These are phyloP conservation scores for Spilogale gracilis DNA, from an alignment of 2,113 vertebrate genomes.

Conservation along the genomic window DNA sequence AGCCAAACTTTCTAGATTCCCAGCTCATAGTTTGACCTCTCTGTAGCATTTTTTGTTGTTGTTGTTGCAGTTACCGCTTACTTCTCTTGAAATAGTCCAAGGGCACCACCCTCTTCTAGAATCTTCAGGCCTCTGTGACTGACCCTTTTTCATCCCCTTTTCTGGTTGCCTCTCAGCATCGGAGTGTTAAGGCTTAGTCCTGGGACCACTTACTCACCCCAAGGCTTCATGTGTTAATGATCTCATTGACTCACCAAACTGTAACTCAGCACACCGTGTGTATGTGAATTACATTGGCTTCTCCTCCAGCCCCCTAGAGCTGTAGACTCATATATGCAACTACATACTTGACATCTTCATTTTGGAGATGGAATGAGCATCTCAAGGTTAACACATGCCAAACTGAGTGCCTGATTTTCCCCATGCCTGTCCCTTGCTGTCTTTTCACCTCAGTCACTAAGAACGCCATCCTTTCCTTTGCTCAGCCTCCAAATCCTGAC, in stretches of 20 bases:
- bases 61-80: background rate
- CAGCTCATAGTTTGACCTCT: background rate
- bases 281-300: background rate
- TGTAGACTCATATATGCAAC: background rate
- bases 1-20: background rate
- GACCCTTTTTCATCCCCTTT: background rate
- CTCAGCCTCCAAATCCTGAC: background rate
- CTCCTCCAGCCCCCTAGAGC: background rate
- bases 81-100: background rate
- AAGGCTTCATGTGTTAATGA: background rate
- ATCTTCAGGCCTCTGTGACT: background rate
- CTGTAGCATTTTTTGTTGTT: background rate
- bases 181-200: background rate
- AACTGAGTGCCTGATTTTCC: background rate
- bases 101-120: background rate
- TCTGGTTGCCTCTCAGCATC: background rate
- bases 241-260: background rate
- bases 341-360: background rate
- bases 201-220: background rate
- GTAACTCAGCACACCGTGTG: background rate
- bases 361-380: background rate
- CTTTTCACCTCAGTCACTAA: background rate
- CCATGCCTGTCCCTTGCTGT: background rate
- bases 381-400: background rate
- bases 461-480: background rate